Conservation (phyloP, 1,140 invertebrate species). For the Hestina assimilis region DNA sequence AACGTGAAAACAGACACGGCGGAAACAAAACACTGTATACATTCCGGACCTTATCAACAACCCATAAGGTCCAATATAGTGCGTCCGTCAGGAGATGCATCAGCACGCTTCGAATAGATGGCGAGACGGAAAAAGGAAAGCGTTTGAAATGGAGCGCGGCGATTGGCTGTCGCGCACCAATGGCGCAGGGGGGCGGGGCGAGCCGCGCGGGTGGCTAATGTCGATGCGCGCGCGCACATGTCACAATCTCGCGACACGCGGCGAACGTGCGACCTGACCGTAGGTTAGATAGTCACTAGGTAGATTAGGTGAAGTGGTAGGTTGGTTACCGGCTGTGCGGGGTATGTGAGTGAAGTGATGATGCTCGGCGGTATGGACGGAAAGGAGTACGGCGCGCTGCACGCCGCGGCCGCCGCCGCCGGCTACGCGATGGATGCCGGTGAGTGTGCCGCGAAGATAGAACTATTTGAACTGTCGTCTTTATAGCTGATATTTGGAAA, state of each 20-base stretch:
- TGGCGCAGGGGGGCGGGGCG: conserved; percentile 61
- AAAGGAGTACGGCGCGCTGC: conserved; percentile 72
- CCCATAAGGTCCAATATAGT: conserved; percentile 31
- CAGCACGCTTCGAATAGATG: conserved; percentile 71
- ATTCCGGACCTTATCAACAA: conserved; percentile 12
- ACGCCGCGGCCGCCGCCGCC: conserved; percentile 63
- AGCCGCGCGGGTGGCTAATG: conserved; percentile 33
- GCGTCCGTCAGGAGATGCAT: conserved; percentile 37
- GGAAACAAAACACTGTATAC: conserved; percentile 16
- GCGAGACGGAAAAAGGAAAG: conserved; percentile 69
- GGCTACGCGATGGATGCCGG: conserved; percentile 64
- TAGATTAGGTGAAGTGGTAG: too few species aligned
- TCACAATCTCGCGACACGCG: conserved; percentile 27
- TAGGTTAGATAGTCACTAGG: not conserved
- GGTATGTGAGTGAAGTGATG: conserved; percentile 53
- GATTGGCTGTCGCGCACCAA: conserved; percentile 68
- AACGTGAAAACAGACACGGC: conserved; percentile 66
- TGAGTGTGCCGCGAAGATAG: too few species aligned
- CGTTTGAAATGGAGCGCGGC: conserved; percentile 69
- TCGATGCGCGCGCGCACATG: conserved; percentile 47
- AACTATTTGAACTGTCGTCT: too few species aligned
- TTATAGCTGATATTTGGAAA: too few species aligned
- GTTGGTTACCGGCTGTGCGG: conserved; percentile 17
- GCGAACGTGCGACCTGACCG: conserved; percentile 35
- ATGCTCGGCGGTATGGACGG: conserved; percentile 71